A percentile compares a stretch with the other conserved stretches of the same genome.
These are phyloP conservation scores for Phaedon cochleariae DNA, from an alignment of 2,888 invertebrate genomes.

Conservation along the genomic window DNA sequence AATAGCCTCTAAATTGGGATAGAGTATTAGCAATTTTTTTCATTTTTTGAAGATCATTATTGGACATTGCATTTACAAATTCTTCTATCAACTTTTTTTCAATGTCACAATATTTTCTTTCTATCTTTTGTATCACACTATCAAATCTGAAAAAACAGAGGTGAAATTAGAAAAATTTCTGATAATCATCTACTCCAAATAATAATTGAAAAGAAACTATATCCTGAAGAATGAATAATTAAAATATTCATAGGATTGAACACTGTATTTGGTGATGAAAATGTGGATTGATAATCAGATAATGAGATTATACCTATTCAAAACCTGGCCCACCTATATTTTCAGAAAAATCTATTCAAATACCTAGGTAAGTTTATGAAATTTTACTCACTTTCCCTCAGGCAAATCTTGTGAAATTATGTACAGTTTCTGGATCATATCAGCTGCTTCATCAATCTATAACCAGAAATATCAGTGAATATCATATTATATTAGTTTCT, in stretches of 20 bases:
- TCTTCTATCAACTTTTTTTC: slow-evolving; percentile 92
- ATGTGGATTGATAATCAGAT: too few species aligned
- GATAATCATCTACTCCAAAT: too few species aligned
- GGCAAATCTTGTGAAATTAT: slow-evolving; percentile 96
- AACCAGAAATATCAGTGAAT: slow-evolving; percentile 21
- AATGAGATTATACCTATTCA: too few species aligned
- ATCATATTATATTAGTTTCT: background rate
- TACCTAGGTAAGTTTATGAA: too few species aligned
- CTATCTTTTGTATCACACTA: slow-evolving; percentile 84
- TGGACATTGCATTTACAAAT: slow-evolving; percentile 88
- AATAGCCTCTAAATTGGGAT: slow-evolving; percentile 96
- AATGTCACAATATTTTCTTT: slow-evolving; percentile 88
- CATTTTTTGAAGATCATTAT: slow-evolving; percentile 88
- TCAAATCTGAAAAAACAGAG: slow-evolving; percentile 69
- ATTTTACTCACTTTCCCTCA: background rate
- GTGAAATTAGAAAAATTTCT: background rate
- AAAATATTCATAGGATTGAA: too few species aligned
- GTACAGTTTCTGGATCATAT: slow-evolving; percentile 95
- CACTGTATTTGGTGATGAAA: too few species aligned
- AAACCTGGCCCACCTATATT: too few species aligned
- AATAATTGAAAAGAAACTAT: background rate
- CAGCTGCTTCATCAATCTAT: slow-evolving; percentile 93
- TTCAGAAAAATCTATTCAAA: too few species aligned
- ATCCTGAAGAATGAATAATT: background rate
- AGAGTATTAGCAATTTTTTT: slow-evolving; percentile 91